phyloP scores from a whole-genome alignment of 2,888 invertebrate species.

The Drosophila percnosoma region DNA sequence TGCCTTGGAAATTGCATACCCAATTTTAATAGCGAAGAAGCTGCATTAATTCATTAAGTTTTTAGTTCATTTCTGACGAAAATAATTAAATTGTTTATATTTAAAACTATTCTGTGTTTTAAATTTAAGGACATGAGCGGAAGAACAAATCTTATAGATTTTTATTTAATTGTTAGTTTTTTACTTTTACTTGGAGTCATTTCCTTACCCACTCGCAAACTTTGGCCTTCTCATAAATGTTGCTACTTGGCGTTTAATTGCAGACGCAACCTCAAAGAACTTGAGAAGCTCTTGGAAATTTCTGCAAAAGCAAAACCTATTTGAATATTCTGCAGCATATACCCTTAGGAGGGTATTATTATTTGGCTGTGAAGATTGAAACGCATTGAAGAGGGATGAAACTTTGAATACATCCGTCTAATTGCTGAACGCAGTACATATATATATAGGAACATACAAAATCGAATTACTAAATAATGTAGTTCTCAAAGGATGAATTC shows the following conservation, averaged over 20 bases:
- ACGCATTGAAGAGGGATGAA: neutral
- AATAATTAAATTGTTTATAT: neutral
- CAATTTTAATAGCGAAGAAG: slow-evolving; percentile 4
- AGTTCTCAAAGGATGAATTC: neutral
- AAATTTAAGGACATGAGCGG: neutral
- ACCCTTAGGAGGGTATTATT: neutral
- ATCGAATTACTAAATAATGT: neutral
- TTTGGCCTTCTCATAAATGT: slow-evolving; percentile 13
- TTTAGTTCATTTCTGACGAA: neutral
- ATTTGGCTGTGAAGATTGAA: neutral
- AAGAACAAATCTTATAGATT: neutral
- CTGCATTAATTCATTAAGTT: slow-evolving; percentile 9
- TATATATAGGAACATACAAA: neutral
- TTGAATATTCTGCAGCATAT: slow-evolving; percentile 49
- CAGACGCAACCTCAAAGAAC: slow-evolving; percentile 5
- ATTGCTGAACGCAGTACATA: neutral
- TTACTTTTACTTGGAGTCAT: neutral
- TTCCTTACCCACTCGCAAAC: neutral
- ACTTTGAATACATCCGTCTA: neutral
- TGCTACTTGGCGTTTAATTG: slow-evolving; percentile 8
- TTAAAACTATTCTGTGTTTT: neutral
- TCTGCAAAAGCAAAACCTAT: slow-evolving; percentile 35
- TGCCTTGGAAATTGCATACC: slow-evolving; percentile 9
- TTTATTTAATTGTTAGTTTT: neutral
- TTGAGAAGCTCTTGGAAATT: slow-evolving; percentile 38